phyloP scores from a whole-genome alignment of 1,140 invertebrate genomes.

The Brachionus paranguensis region DNA sequence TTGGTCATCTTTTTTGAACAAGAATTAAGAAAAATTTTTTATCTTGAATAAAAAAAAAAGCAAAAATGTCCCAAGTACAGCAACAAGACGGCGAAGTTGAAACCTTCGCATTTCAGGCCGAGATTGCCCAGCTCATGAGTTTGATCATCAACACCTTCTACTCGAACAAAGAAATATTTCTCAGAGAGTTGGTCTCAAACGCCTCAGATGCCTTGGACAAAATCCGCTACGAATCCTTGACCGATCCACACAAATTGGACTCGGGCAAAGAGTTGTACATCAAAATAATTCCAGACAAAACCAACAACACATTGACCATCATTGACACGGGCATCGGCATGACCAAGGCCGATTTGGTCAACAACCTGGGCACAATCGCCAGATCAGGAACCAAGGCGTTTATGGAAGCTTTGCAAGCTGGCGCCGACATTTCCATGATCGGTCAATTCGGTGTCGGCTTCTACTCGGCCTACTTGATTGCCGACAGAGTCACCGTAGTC shows the following conservation, averaged over 20 bases:
- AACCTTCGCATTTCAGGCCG: slow-evolving; percentile 77
- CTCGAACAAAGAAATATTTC: slow-evolving; percentile 98
- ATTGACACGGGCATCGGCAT: slow-evolving; percentile 90
- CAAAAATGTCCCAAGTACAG: slow-evolving; percentile 21
- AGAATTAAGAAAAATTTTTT: background rate
- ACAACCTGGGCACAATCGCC: slow-evolving; percentile 90
- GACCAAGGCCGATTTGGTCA: slow-evolving; percentile 85
- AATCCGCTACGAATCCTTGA: slow-evolving; percentile 76
- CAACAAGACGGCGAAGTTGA: slow-evolving; percentile 44
- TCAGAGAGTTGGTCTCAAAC: slow-evolving; percentile 88
- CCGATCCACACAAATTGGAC: slow-evolving; percentile 77
- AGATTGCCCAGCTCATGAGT: slow-evolving; percentile 87
- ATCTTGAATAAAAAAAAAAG: background rate
- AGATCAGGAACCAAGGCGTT: slow-evolving; percentile 93
- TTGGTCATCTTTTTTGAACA: background rate
- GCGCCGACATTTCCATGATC: slow-evolving; percentile 92
- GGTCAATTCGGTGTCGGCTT: slow-evolving; percentile 96
- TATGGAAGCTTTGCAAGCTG: slow-evolving; percentile 86
- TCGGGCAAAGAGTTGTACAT: slow-evolving; percentile 80
- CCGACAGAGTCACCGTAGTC: slow-evolving; percentile 82
- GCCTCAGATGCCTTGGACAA: slow-evolving; percentile 72
- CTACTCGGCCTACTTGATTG: slow-evolving; percentile 95
- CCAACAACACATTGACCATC: slow-evolving; percentile 77
- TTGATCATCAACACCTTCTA: slow-evolving; percentile 99
- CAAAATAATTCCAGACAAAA: slow-evolving; percentile 82